Evolutionary conservation across 1,140 invertebrate genomes (phyloP), one percentile per base, ranked within the genome.

Genomic region (Drosophila oshimai): DNA sequence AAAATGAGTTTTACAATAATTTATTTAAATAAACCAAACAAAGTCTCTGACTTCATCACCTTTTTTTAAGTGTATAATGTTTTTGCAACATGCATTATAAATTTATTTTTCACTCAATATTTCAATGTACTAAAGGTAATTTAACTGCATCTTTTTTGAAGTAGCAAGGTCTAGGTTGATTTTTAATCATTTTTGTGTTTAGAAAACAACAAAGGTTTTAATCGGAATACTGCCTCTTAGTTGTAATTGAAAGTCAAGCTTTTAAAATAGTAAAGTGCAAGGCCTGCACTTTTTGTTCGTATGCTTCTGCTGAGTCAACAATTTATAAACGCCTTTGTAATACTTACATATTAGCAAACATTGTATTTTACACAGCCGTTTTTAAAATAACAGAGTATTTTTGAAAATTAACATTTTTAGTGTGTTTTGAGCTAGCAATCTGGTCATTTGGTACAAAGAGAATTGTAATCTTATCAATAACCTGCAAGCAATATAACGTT

Each of bases 251-350:
- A 9, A 31, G 17, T 12, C 1, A 49, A 34, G 1, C 7, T 17
- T n/a, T 6, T 10, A 1, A 4, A 33, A 12, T 31, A 15, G 6
- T 3, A 13, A 18, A 36, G 13, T 6, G 46, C 22, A 33, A 58
- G 9, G 5, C 7, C 0, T 26, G 47, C 36, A 18, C n/a, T 20
- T 61, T 24, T 5, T n/a, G 7, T 10, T 24, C 12, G n/a, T 20
- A 18, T n/a, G 7, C 9, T 60, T 41, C 10, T 61, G 58, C 9
- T 4, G 36, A 60, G 18, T 60, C 26, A 60, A 60, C 57, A 42
- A 18, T 15, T 24, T 42, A 10, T 26, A 22, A 18, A 24, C 17
- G 4, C 6, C 13, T 34, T 12, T n/a, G n/a, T 10, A 42, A 9
- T 9, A 3, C 6, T 44, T 10, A n/a, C 20, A 36, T 9, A 24